Evolutionary conservation across 2,113 vertebrate genomes (phyloP), one percentile per base, ranked within the genome.

Genomic region (Oncorhynchus tshawytscha): DNA sequence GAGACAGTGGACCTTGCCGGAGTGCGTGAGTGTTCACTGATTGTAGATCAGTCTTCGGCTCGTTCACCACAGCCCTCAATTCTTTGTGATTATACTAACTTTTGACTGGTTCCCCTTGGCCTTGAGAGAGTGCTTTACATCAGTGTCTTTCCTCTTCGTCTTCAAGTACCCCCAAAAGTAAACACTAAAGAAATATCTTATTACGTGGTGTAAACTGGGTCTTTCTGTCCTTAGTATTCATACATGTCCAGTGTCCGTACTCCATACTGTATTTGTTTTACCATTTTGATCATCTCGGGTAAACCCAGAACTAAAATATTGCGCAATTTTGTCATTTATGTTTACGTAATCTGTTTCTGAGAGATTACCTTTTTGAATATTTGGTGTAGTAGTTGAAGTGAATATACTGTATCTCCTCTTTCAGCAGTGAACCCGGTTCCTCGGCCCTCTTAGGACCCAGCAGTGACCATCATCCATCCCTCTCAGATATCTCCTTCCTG

Each of bases 1-100:
- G 95, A 99, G 62, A 91, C 79, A 0, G 96, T 99, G 34, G 95
- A 96, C 82, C 78, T 90, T 11, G 79, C 90, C 3, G 83, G 74
- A 80, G 31, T 89, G n/a, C 88, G 94, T 94, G 78, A 89, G 88
- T 79, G 59, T 12, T 77, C 62, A 22, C 25, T 72, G 64, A 6
- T 70, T 25, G 13, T 39, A 20, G 20, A 69, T n/a, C 31, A 45
- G 29, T 12, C 60, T n/a, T 64, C 12, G 24, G 24, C 16, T 22
- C 60, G 3, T 64, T 64, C 60, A 5, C 7, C 22, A 22, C 20
- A 24, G 20, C 60, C 60, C 20, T n/a, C 20, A 11, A 12, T 25
- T 12, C 25, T 25, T 64, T 60, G n/a, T n/a, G 16, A 9, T 60
- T 60, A 60, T 60, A 16, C 15, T 2, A 22, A 48, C 51, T 16